These are phyloP conservation scores for Dascyllus trimaculatus DNA, from an alignment of 2,113 vertebrate species.

Conservation along the genomic window DNA sequence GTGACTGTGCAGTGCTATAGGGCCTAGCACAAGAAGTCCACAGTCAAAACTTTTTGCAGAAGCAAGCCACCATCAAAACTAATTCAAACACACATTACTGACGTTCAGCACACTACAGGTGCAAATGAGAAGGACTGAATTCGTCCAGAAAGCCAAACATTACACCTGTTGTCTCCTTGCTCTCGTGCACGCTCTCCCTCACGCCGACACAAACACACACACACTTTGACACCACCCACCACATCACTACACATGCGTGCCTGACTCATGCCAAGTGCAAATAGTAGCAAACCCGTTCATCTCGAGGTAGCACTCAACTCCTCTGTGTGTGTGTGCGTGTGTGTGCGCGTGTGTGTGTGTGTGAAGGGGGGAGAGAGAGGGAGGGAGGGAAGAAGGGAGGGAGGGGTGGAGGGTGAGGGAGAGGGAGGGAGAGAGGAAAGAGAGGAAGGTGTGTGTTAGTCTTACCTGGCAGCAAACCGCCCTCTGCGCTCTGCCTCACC, in stretches of 20 bases:
- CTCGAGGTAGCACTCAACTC: conserved; percentile 67
- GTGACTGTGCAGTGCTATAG: background rate
- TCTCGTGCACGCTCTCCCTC: conserved; percentile 17
- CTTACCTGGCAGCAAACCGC: conserved; percentile 87
- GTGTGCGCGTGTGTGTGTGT: conserved; percentile 13
- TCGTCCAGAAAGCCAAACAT: conserved; percentile 39
- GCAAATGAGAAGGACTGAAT: conserved; percentile 31
- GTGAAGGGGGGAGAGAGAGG: background rate
- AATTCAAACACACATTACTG: conserved; percentile 43
- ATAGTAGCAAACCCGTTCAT: conserved; percentile 74
- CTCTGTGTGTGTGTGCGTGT: conserved; percentile 23
- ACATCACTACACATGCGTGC: conserved; percentile 75
- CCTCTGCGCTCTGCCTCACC: conserved; percentile 84
- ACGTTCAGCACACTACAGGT: conserved; percentile 12
- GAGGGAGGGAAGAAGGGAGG: background rate
- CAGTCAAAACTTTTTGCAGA: conserved; percentile 57
- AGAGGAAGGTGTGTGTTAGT: conserved; percentile 52
- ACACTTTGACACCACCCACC: conserved; percentile 72
- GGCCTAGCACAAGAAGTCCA: conserved; percentile 38
- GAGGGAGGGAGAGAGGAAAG: background rate
- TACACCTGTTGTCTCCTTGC: conserved; percentile 65
- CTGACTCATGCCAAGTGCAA: conserved; percentile 78
- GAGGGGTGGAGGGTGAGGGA: background rate
- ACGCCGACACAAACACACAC: conserved; percentile 29
- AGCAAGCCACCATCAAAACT: conserved; percentile 31